Conservation (phyloP, 2,797 vertebrate genomes). For the Pipistrellus kuhlii region DNA sequence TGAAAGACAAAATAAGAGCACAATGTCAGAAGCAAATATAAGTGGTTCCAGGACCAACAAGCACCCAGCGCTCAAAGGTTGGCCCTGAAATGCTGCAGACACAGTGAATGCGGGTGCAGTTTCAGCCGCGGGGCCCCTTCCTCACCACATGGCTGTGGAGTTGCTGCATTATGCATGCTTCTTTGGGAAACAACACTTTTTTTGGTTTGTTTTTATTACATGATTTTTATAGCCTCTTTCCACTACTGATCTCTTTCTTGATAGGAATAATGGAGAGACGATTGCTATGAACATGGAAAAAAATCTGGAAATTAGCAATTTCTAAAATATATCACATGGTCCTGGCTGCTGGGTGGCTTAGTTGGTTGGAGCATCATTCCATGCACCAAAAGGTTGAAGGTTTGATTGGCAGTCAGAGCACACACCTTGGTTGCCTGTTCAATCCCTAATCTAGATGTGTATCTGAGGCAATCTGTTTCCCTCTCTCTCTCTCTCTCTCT, state of each 20-base stretch:
- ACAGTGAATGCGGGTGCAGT: background rate
- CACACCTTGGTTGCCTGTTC: background rate
- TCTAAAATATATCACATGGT: background rate
- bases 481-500: too few relatives aligned
- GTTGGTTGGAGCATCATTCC: background rate
- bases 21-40: background rate
- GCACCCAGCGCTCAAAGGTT: background rate
- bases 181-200: background rate
- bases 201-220: background rate
- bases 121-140: background rate
- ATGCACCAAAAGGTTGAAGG: background rate
- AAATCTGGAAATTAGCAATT: background rate
- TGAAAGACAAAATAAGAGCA: slow-evolving; percentile 27
- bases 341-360: background rate
- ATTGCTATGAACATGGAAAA: background rate
- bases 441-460: background rate
- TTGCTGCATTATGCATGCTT: background rate
- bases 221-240: background rate
- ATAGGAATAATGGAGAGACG: background rate
- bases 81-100: background rate
- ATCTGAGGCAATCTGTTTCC: background rate
- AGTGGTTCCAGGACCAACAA: background rate
- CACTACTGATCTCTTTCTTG: background rate
- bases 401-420: background rate
- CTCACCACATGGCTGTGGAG: rapidly evolving